These are phyloP conservation scores for Desmodus rotundus DNA, from an alignment of 2,113 vertebrate genomes.

Conservation along the genomic window DNA sequence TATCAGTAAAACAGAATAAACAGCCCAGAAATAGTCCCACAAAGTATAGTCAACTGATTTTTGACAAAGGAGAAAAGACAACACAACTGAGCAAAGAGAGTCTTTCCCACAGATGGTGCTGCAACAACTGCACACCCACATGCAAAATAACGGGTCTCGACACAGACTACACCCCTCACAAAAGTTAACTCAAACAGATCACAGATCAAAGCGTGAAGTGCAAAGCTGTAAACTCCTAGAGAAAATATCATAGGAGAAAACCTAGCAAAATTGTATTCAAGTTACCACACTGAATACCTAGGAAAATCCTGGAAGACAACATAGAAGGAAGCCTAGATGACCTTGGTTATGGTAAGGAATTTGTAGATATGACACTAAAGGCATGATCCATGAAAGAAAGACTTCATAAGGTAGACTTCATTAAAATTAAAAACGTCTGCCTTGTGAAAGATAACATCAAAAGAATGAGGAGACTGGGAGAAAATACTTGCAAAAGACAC, in stretches of 20 bases:
- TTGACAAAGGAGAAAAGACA: not conserved
- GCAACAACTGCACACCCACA: no score
- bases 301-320: not conserved
- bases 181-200: not conserved
- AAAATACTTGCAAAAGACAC: not conserved
- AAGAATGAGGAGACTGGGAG: not conserved
- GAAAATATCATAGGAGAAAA: not conserved
- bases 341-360: not conserved
- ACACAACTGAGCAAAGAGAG: not conserved
- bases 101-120: not conserved
- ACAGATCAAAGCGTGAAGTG: not conserved
- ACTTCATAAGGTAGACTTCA: not conserved
- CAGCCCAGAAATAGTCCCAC: not conserved
- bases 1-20: not conserved
- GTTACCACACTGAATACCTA: no score
- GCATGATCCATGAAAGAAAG: not conserved
- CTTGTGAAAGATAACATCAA: not conserved
- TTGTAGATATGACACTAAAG: not conserved
- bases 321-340: not conserved
- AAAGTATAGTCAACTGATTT: not conserved
- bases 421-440: not conserved
- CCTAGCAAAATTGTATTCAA: not conserved
- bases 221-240: not conserved
- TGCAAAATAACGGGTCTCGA: no score
- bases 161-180: not conserved